These are phyloP conservation scores for Crotophaga sulcirostris DNA, from an alignment of 2,113 vertebrate species.

Conservation along the genomic window DNA sequence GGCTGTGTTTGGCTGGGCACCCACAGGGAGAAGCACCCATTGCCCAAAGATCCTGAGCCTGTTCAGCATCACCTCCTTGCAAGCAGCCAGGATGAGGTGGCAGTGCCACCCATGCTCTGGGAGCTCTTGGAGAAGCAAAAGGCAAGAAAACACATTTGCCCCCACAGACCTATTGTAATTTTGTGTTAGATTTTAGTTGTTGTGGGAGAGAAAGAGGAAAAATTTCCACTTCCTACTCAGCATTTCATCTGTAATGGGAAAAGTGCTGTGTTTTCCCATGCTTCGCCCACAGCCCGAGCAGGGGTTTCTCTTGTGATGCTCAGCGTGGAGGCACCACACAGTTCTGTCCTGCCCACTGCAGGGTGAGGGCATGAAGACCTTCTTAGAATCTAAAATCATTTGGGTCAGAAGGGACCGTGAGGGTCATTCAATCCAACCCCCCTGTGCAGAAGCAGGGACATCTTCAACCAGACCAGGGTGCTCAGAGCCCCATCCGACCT, in stretches of 20 bases:
- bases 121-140: not conserved
- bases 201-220: not conserved
- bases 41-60: no score
- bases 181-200: not conserved
- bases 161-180: fast-evolving
- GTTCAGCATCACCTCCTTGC: fast-evolving
- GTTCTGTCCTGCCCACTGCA: fast-evolving
- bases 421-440: no score
- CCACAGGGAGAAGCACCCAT: no score
- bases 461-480: no score
- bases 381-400: no score
- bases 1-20: fast-evolving
- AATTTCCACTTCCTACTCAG: not conserved
- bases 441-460: no score
- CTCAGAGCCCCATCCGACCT: no score
- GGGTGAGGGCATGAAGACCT: fast-evolving
- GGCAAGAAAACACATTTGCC: fast-evolving
- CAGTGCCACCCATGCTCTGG: fast-evolving
- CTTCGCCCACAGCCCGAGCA: fast-evolving
- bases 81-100: not conserved
- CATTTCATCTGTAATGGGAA: fast-evolving
- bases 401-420: no score
- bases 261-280: fast-evolving
- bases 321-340: fast-evolving
- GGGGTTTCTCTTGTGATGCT: not conserved